These are phyloP conservation scores for Drosophila chauvacae DNA, from an alignment of 1,140 invertebrate species.

Conservation along the genomic window DNA sequence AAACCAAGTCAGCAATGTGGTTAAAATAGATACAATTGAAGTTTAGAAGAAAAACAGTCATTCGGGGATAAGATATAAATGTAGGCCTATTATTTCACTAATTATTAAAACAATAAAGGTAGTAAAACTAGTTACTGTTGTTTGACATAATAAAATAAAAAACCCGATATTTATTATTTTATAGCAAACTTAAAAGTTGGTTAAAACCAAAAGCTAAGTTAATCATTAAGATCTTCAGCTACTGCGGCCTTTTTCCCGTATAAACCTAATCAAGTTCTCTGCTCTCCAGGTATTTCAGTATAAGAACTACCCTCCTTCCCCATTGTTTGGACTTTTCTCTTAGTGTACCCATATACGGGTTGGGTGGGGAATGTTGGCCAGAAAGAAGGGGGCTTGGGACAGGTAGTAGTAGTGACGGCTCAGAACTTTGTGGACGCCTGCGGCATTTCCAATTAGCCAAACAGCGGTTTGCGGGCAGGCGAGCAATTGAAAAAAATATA, in stretches of 20 bases:
- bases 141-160: neutral
- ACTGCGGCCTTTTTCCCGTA: too few relatives aligned
- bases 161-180: too few relatives aligned
- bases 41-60: too few relatives aligned
- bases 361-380: constrained; percentile 9
- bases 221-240: too few relatives aligned
- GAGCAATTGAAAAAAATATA: constrained; percentile 16
- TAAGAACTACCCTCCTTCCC: neutral
- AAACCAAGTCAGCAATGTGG: too few relatives aligned
- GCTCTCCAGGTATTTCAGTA: neutral
- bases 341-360: neutral
- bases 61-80: too few relatives aligned
- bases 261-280: neutral
- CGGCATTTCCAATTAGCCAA: constrained; percentile 76
- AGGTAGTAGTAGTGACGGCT: constrained; percentile 33
- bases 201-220: too few relatives aligned
- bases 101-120: neutral
- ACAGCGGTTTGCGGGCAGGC: constrained; percentile 45
- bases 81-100: neutral
- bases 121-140: neutral
- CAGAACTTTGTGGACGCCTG: constrained; percentile 58
- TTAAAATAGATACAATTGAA: too few relatives aligned
- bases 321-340: neutral
- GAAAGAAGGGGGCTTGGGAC: constrained; percentile 7
- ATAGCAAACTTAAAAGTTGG: too few relatives aligned